Evolutionary conservation across 2,888 invertebrate species (phyloP), one percentile per base, ranked within the genome.

Genomic region (Tinea semifulvella): DNA sequence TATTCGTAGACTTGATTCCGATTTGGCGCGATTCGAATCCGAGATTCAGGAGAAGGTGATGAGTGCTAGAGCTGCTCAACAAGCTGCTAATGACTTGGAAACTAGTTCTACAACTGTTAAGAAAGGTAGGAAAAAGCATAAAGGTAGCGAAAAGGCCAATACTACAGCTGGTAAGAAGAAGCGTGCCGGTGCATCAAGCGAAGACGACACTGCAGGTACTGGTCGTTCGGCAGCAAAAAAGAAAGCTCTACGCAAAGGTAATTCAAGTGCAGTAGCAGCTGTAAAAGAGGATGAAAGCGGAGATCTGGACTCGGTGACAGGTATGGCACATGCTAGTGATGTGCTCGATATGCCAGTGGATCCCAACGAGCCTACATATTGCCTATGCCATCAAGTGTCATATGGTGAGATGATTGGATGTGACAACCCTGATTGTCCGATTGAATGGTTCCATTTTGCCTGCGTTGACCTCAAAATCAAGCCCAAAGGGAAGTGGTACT

Each of bases 341-440:
- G 93, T 93, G 8, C 75, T 93, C 26, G 93, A 93, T 54, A 93
- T 93, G 93, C 93, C 93, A 0, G 93, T 93, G 0, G 93, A 99
- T 83, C 98, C 98, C 0, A 98, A 98, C 63, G 98, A 99, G 66
- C 98, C 98, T 0, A 98, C 97, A 0, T 99, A 99, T 67, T 99
- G 98, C 68, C 82, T 97, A 27, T 99, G 98, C 63, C 96, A 98
- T 71, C 98, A 98, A 85, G 92, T 93, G 42, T 96, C 96, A 2
- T 96, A 95, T 58, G 96, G 96, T 46, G 94, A 96, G 82, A 97
- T 97, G 96, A 95, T 97, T 62, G 94, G 93, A 51, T 97, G 96
- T 83, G 96, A 97, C 74, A 96, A 96, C 72, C 89, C 89, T 42
- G 92, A 92, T 55, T 82, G 91, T 48, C 90, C 91, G 4, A 94